Conservation (phyloP, 2,797 vertebrate genomes). For the Alca torda region DNA sequence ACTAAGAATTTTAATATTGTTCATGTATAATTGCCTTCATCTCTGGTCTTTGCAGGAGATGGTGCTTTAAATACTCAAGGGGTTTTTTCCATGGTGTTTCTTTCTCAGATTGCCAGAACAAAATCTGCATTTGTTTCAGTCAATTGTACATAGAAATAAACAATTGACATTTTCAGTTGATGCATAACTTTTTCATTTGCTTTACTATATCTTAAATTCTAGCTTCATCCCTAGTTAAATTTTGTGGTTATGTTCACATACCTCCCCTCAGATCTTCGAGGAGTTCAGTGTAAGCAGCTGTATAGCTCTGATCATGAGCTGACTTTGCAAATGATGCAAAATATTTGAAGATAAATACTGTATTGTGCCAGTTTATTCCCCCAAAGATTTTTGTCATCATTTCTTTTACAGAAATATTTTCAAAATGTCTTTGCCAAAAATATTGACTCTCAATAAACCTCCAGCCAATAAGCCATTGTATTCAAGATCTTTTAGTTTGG, state of each 20-base stretch:
- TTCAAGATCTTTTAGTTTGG: neutral
- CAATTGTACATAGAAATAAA: slow-evolving; percentile 66
- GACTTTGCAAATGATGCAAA: slow-evolving; percentile 7
- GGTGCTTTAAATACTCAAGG: slow-evolving; percentile 38
- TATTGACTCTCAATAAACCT: neutral
- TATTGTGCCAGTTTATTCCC: neutral
- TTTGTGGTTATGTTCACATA: slow-evolving; percentile 20
- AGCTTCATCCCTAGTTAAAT: slow-evolving; percentile 35
- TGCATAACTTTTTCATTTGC: slow-evolving; percentile 30
- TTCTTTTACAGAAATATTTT: slow-evolving; percentile 8
- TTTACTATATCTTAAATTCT: slow-evolving; percentile 26
- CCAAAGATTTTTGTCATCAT: neutral
- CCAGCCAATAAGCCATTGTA: neutral
- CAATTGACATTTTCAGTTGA: slow-evolving; percentile 56
- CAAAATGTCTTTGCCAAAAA: neutral
- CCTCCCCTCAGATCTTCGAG: neutral
- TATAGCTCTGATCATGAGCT: slow-evolving; percentile 10
- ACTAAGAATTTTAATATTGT: slow-evolving; percentile 28
- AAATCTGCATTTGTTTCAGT: slow-evolving; percentile 70
- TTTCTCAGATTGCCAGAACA: slow-evolving; percentile 68
- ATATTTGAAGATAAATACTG: neutral
- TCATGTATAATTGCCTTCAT: slow-evolving; percentile 33
- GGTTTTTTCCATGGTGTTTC: slow-evolving; percentile 63
- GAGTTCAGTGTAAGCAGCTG: slow-evolving; percentile 23
- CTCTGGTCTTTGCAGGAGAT: slow-evolving; percentile 28